Conservation (phyloP, 2,888 invertebrate species). For the Lasioglossum calceatum region DNA sequence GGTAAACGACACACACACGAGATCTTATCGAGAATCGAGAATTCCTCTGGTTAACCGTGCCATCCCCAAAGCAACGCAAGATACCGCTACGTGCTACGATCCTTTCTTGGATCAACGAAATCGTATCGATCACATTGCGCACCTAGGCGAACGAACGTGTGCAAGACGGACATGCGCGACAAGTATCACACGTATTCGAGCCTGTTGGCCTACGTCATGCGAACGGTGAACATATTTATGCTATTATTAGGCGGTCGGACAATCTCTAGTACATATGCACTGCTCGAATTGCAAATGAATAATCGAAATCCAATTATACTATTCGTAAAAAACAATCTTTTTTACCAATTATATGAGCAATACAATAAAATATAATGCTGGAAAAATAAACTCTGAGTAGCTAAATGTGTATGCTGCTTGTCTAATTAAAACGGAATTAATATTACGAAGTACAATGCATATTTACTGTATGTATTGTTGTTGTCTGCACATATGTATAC, state of each 20-base stretch:
- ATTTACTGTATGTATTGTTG: no score
- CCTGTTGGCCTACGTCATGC: constrained; percentile 42
- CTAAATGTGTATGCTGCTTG: no score
- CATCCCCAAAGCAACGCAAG: constrained; percentile 21
- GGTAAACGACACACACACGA: not conserved
- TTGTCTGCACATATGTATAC: no score
- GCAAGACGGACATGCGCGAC: constrained; percentile 70
- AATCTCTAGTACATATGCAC: not conserved
- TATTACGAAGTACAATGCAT: no score
- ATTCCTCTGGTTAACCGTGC: constrained; percentile 24
- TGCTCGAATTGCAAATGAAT: not conserved
- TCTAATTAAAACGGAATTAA: no score
- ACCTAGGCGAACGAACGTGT: constrained; percentile 65
- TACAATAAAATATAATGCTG: no score
- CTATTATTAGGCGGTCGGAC: constrained; percentile 64
- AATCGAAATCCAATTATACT: no score
- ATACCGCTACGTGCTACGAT: constrained; percentile 47
- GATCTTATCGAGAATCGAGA: not conserved
- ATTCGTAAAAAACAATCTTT: not conserved
- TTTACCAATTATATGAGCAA: not conserved
- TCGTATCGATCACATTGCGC: constrained; percentile 71
- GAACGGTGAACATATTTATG: constrained; percentile 64
- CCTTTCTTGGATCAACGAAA: constrained; percentile 69
- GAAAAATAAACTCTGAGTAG: no score
- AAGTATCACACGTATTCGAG: constrained; percentile 58